These are phyloP conservation scores for Furcifer pardalis DNA, from an alignment of 2,797 vertebrate genomes.

Conservation along the genomic window DNA sequence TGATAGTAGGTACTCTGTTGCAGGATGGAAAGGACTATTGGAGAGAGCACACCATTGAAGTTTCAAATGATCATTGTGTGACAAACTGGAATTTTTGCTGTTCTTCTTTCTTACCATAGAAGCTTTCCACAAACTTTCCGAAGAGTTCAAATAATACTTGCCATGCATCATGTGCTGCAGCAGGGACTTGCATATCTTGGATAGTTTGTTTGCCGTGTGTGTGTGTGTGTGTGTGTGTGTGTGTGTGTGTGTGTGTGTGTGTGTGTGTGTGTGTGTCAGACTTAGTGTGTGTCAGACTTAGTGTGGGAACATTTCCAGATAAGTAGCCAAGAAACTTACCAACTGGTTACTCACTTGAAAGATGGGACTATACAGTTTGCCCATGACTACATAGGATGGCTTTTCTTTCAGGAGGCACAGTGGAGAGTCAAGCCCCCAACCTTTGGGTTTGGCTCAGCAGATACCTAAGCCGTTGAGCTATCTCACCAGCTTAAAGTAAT, in stretches of 20 bases:
- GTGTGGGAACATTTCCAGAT: background rate
- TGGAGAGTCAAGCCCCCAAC: background rate
- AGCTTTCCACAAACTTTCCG: background rate
- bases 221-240: too few species aligned
- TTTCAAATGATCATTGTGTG: background rate
- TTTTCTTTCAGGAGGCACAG: too few species aligned
- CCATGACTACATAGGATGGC: too few species aligned
- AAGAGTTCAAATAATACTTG: background rate
- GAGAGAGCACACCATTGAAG: background rate
- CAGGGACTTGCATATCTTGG: slow-evolving; percentile 45
- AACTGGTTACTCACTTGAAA: background rate
- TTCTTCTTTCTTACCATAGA: background rate
- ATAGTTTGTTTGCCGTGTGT: slow-evolving; percentile 38
- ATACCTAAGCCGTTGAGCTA: background rate
- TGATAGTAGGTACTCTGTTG: background rate
- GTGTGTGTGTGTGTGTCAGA: background rate
- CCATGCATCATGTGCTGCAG: background rate
- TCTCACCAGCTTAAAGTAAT: too few species aligned
- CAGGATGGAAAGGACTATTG: background rate
- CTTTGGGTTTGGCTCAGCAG: background rate
- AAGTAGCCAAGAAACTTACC: background rate
- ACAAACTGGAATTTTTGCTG: background rate
- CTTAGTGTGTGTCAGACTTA: background rate
- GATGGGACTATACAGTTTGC: too few species aligned
- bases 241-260: too few species aligned